Percentiles rank a stretch among this genome's conserved stretches.
Conservation (phyloP, 2,113 vertebrate genomes). For the Phrynosoma blainvillii region DNA sequence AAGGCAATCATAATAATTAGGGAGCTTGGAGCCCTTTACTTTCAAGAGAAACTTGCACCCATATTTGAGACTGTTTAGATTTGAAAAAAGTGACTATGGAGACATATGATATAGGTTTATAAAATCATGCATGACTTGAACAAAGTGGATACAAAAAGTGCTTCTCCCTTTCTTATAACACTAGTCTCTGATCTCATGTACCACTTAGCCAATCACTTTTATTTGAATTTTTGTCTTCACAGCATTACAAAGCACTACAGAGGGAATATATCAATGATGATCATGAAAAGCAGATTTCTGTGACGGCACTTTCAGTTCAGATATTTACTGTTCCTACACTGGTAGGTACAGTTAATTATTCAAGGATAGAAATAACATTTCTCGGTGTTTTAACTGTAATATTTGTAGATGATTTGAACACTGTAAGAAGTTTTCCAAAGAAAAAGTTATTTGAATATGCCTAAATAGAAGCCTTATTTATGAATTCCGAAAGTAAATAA, state of each 20-base stretch:
- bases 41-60: no score
- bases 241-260: constrained; percentile 93
- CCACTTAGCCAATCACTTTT: not conserved
- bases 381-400: not conserved
- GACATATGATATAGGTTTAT: no score
- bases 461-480: no score
- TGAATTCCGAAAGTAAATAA: no score
- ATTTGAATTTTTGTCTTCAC: constrained; percentile 40
- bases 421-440: not conserved
- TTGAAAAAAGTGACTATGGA: no score
- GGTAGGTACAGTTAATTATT: constrained; percentile 74
- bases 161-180: not conserved
- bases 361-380: not conserved
- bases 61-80: not conserved
- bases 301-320: constrained; percentile 95
- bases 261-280: constrained; percentile 95
- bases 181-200: not conserved
- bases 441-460: no score
- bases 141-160: not conserved
- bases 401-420: not conserved
- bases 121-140: no score
- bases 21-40: no score
- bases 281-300: constrained; percentile 92
- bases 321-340: constrained; percentile 97
- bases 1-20: no score